Evolutionary conservation across 1,140 invertebrate species (phyloP).

Genomic region (Aplysia californica): DNA sequence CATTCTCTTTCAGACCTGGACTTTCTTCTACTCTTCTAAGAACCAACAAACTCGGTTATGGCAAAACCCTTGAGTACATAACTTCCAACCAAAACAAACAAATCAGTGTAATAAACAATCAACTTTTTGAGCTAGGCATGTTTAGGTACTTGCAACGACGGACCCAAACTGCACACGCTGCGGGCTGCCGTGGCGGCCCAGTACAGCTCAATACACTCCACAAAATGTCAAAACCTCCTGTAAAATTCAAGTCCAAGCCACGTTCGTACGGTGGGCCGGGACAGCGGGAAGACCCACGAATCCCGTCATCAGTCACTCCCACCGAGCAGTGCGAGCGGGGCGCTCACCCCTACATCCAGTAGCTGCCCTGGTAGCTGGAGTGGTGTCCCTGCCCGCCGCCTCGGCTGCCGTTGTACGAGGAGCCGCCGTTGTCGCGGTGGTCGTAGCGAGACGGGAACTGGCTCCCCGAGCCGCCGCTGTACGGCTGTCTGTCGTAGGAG

Average conservation of each 20-base stretch:
- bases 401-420: neutral
- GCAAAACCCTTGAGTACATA: too few species aligned
- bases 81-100: too few species aligned
- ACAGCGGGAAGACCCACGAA: neutral
- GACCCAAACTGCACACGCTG: too few species aligned
- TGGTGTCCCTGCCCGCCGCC: neutral
- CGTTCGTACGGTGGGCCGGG: neutral
- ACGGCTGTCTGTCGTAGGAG: neutral
- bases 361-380: constrained; percentile 1
- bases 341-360: constrained; percentile 9
- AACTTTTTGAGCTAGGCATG: too few species aligned
- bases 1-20: too few species aligned
- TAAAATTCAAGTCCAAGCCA: too few species aligned
- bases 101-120: too few species aligned
- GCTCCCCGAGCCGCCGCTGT: too few species aligned
- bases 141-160: too few species aligned
- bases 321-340: neutral
- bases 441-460: neutral
- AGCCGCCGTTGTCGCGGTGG: neutral
- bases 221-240: neutral
- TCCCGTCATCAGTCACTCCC: neutral
- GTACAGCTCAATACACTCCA: neutral
- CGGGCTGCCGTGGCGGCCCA: neutral
- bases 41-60: too few species aligned
- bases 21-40: too few species aligned